Percentiles rank a stretch among this genome's conserved stretches.
Evolutionary conservation across 2,888 invertebrate genomes (phyloP).

Genomic region (Cryptocheilus praepositus): DNA sequence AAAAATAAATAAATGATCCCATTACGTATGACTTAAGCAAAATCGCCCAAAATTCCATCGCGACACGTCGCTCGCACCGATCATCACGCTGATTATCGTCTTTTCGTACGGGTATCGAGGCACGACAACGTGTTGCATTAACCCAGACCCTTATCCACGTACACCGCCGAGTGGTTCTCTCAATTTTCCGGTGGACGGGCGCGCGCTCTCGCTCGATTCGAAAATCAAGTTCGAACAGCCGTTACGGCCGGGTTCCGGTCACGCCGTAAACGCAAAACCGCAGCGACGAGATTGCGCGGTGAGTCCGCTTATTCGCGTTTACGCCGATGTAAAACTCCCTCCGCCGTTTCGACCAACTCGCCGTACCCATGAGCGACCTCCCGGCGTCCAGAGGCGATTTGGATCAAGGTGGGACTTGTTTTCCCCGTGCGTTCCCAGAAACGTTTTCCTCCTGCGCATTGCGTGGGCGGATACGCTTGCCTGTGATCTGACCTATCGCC

Average conservation of each 20-base stretch:
- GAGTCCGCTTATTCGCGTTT: slow-evolving; percentile 64
- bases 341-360: not conserved
- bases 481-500: slow-evolving; percentile 15
- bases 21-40: no score
- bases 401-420: slow-evolving; percentile 54
- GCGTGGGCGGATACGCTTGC: slow-evolving; percentile 22
- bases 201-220: slow-evolving; percentile 24
- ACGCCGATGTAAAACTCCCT: slow-evolving; percentile 46
- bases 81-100: no score
- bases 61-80: no score
- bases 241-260: slow-evolving; percentile 40
- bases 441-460: slow-evolving; percentile 14
- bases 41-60: no score
- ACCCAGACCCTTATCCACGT: no score
- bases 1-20: no score
- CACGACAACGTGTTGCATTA: no score
- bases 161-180: slow-evolving; percentile 13
- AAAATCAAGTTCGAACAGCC: slow-evolving; percentile 46
- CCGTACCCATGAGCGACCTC: not conserved
- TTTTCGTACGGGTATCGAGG: no score
- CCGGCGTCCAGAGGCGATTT: slow-evolving; percentile 35
- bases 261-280: slow-evolving; percentile 60
- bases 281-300: slow-evolving; percentile 61
- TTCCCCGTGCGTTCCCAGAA: slow-evolving; percentile 51
- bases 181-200: slow-evolving; percentile 35